Evolutionary conservation across 2,888 invertebrate genomes (phyloP), one percentile per base, ranked within the genome.

Genomic region (Ichneumon xanthorius): DNA sequence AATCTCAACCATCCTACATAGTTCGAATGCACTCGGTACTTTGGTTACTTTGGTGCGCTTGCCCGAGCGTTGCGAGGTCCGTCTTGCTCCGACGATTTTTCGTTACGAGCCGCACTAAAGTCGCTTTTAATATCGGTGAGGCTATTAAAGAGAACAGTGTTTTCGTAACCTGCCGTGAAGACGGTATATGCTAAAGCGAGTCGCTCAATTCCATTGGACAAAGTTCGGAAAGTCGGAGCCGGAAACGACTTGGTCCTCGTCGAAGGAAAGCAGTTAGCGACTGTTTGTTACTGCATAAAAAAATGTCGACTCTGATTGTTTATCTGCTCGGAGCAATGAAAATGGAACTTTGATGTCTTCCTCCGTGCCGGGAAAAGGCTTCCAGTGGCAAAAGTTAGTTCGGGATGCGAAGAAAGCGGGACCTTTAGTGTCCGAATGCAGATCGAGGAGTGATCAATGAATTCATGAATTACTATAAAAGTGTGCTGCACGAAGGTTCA

Each of bases 91-190:
- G 40, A 77, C 53, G 53, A 67, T 77, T 68, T 53, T 40, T 55
- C 37, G 30, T 71, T 71, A 71, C 79, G 79, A 63, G 48, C 61
- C 9, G 4, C 37, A 71, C 61, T 79, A 71, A 71, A 79, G 61
- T 70, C 71, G 70, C 11, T 63, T 71, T 79, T 40, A 53, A 22
- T 48, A 65, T 65, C 50, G 33, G n/a, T 3, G 50, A 33, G 6
- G 37, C 33, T 22, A 50, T 65, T 4, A 65, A 48, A 30, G 11
- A 50, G 26, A 30, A 50, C 16, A 9, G 30, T 33, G 11, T 68
- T 48, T 68, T 22, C 16, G 19, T 26, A n/a, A 45, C 16, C 19
- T 48, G 11, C 22, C 30, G 19, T 4, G 9, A 50, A 71, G 55
- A 22, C 55, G 11, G 11, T 55, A 9, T 19, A 55, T 19, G 7